A percentile compares a stretch with the other conserved stretches of the same genome.
Evolutionary conservation across 2,888 invertebrate species (phyloP).

Genomic region (Cheilosia soror): DNA sequence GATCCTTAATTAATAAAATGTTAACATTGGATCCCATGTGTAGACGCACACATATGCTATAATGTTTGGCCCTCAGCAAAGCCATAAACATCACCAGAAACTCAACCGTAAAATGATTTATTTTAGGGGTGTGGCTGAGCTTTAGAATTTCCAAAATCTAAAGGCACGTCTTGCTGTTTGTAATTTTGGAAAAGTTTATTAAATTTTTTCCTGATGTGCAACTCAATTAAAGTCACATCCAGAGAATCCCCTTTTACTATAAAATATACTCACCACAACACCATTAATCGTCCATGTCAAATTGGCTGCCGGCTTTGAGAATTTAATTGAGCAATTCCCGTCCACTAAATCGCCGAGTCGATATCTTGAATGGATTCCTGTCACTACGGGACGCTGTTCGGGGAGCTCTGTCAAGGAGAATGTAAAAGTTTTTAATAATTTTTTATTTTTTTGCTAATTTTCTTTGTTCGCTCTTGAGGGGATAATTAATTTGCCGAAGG

Average conservation of each 20-base stretch:
- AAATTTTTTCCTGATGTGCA: constrained; percentile 6
- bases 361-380: constrained; percentile 85
- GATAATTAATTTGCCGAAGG: constrained; percentile 81
- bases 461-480: constrained; percentile 62
- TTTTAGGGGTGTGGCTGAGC: constrained; percentile 24
- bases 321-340: constrained; percentile 86
- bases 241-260: constrained; percentile 1
- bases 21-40: constrained; percentile 57
- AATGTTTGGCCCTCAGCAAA: constrained; percentile 5
- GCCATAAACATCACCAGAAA: constrained; percentile 57
- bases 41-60: constrained; percentile 61
- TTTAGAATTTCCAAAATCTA: not conserved
- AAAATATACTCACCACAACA: constrained; percentile 82
- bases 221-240: constrained; percentile 46
- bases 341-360: constrained; percentile 85
- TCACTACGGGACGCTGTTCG: constrained; percentile 85
- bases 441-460: constrained; percentile 43
- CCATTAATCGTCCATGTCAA: constrained; percentile 86
- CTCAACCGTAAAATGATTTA: constrained; percentile 66
- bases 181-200: constrained; percentile 16
- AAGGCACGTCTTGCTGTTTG: not conserved
- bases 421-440: constrained; percentile 67
- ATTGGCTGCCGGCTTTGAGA: constrained; percentile 86
- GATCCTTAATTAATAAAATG: constrained; percentile 65
- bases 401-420: constrained; percentile 83